Evolutionary conservation across 92 coral and sea anemone genomes (phyloP), one percentile per base, ranked within the genome.

Genomic region (Metridium senile): DNA sequence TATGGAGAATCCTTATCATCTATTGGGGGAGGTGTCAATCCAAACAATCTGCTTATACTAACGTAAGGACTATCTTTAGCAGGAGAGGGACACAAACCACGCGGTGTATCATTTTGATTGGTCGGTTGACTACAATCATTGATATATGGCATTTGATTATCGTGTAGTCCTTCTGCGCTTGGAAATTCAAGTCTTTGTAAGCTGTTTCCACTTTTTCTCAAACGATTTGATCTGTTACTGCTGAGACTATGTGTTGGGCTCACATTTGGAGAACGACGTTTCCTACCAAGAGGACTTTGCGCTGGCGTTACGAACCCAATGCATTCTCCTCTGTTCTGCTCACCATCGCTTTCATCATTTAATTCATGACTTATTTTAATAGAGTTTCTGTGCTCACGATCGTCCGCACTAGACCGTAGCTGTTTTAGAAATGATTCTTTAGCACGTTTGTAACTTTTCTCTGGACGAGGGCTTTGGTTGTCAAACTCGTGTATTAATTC

Each of bases 341-440:
- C 39, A 21, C 8, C 23, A 13, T 45, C 74, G 56, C 66, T 56
- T 11, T 64, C 63, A 29, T 61, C 19, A 47, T 45, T 6, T 29
- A 26, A 72, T 19, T 43, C 33, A 19, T 49, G 11, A 39, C 18
- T 21, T 54, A 20, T 13, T 20, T 54, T 54, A 2, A 54, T 54
- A 13, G 59, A 54, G 62, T 70, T 47, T 27, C 17, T 22, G 6
- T 49, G 62, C 9, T 68, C 83, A 0, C 46, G 66, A 16, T 78
- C 83, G 11, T 78, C 83, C 22, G 83, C 43, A 26, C 75, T 70
- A 0, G 69, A 53, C 46, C 71, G 62, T 39, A 78, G 35, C 13
- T 78, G 83, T 57, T 78, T 67, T 58, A 78, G 33, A 39, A 78
- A 78, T 11, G 83, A 78, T 13, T 78, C 83, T 68, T 65, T 78